Percentiles rank a stretch among this genome's conserved stretches.
phyloP scores from a whole-genome alignment of 2,888 invertebrate genomes.

The Acleris holmiana region DNA sequence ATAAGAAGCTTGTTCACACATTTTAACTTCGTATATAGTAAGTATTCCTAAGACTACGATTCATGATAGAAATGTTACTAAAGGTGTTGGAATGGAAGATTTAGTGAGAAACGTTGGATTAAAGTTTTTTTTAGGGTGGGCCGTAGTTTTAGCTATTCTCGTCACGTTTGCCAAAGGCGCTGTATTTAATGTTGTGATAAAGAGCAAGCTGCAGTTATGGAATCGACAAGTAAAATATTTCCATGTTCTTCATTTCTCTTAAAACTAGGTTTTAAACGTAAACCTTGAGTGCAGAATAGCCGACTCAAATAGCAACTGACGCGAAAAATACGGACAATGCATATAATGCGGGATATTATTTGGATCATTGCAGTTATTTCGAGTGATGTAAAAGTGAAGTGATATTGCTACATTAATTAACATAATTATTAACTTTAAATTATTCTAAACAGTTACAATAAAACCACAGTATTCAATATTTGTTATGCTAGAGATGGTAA shows the following conservation, averaged over 20 bases:
- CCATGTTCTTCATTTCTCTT: background rate
- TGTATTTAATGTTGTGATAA: conserved; percentile 70
- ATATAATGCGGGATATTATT: background rate
- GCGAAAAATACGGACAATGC: too few species aligned
- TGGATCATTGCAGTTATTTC: background rate
- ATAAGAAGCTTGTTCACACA: conserved; percentile 84
- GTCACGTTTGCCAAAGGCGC: conserved; percentile 70
- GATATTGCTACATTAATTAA: conserved; percentile 11
- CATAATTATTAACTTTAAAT: background rate
- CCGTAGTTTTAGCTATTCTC: conserved; percentile 45
- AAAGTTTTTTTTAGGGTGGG: conserved; percentile 55
- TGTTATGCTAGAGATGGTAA: too few species aligned
- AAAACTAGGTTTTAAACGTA: too few species aligned
- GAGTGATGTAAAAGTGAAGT: conserved; percentile 3
- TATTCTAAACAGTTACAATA: background rate
- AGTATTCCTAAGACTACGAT: conserved; percentile 73
- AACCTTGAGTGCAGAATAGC: too few species aligned
- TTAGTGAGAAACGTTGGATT: conserved; percentile 65
- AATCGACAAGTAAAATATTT: conserved; percentile 8
- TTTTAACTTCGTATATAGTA: conserved; percentile 83
- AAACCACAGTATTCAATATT: too few species aligned
- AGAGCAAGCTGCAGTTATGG: conserved; percentile 46
- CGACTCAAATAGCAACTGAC: too few species aligned
- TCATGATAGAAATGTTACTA: conserved; percentile 56
- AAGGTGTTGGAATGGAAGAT: conserved; percentile 59